Evolutionary conservation across 2,797 vertebrate genomes (phyloP).

Genomic region (Galago senegalensis): DNA sequence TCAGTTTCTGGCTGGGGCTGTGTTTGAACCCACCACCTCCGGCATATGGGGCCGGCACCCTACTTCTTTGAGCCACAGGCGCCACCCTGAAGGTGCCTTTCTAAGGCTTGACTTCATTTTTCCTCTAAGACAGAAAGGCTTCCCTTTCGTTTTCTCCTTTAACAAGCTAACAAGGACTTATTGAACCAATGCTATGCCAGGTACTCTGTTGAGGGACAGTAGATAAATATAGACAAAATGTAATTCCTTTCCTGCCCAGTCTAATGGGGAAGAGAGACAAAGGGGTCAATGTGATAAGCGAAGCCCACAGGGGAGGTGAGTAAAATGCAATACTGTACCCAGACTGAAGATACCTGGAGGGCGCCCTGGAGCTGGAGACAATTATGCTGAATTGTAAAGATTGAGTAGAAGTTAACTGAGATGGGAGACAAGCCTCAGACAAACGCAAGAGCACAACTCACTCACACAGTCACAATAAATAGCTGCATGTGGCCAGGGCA

Average conservation of each 20-base stretch:
- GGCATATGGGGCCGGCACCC: too few relatives aligned
- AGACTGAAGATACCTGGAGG: not conserved
- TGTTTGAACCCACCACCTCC: too few relatives aligned
- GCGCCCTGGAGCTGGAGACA: not conserved
- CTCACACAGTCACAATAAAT: not conserved
- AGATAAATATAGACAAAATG: not conserved
- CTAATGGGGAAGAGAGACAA: not conserved
- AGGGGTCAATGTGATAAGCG: not conserved
- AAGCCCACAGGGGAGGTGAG: not conserved
- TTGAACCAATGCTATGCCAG: not conserved
- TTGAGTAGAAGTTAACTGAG: not conserved
- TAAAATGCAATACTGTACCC: not conserved
- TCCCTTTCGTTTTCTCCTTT: constrained; percentile 1
- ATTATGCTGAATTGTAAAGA: not conserved
- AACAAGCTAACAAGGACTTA: not conserved
- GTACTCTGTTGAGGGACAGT: not conserved
- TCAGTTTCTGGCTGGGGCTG: too few relatives aligned
- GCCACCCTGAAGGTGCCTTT: not conserved
- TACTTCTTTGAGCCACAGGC: too few relatives aligned
- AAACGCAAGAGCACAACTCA: not conserved
- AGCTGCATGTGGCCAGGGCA: not conserved
- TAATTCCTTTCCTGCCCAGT: not conserved
- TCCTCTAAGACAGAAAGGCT: not conserved
- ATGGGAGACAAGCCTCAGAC: not conserved
- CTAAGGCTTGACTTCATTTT: not conserved